A percentile compares a stretch with the other conserved stretches of the same genome.
Conservation (phyloP, 2,888 invertebrate genomes). For the Bursaphelenchus okinawaensis region DNA sequence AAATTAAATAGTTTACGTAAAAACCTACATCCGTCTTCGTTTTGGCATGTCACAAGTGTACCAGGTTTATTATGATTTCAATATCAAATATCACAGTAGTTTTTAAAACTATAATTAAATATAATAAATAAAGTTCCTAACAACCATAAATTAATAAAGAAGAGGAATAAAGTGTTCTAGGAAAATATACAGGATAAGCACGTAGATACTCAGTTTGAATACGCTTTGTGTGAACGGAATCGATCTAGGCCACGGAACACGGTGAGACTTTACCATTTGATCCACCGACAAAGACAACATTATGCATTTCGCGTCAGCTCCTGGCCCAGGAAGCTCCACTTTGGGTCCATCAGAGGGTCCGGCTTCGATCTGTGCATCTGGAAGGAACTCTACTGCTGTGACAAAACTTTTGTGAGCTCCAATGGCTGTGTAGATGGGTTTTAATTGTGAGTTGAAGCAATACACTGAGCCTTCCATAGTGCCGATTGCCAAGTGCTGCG, state of each 20-base stretch:
- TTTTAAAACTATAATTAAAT: too few relatives aligned
- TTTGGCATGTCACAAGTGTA: too few relatives aligned
- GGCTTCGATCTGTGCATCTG: slow-evolving; percentile 57
- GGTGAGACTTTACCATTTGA: slow-evolving; percentile 43
- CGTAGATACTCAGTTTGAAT: slow-evolving; percentile 15
- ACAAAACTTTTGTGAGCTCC: slow-evolving; percentile 72
- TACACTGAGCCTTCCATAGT: slow-evolving; percentile 61
- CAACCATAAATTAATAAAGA: too few relatives aligned
- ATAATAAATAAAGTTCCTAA: too few relatives aligned
- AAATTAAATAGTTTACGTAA: too few relatives aligned
- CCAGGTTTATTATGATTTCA: too few relatives aligned
- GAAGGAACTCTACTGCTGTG: slow-evolving; percentile 87
- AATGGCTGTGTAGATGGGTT: slow-evolving; percentile 12
- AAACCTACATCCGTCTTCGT: too few relatives aligned
- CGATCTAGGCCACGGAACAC: slow-evolving; percentile 23
- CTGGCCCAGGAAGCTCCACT: slow-evolving; percentile 35
- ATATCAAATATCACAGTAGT: too few relatives aligned
- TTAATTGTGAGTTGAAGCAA: slow-evolving; percentile 43
- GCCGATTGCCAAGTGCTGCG: slow-evolving; percentile 74
- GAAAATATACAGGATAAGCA: neutral
- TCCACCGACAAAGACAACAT: slow-evolving; percentile 54
- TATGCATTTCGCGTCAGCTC: slow-evolving; percentile 33
- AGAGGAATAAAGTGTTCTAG: too few relatives aligned
- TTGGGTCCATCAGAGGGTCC: slow-evolving; percentile 1
- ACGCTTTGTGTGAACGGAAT: slow-evolving; percentile 13